A percentile compares a stretch with the other conserved stretches of the same genome.
phyloP scores from a whole-genome alignment of 2,888 invertebrate species.

The Troides helena region DNA sequence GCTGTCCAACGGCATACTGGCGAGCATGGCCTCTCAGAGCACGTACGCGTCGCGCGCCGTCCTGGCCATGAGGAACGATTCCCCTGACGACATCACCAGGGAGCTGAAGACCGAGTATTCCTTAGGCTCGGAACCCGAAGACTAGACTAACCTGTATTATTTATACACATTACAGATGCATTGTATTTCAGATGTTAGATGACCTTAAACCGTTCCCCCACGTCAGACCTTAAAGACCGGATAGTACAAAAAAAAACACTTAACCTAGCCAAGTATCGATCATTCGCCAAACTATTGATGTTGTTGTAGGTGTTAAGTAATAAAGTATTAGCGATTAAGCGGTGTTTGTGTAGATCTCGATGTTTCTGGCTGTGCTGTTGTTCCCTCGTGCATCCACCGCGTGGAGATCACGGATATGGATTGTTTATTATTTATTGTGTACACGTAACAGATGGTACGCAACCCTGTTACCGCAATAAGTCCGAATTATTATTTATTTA shows the following conservation, averaged over 20 bases:
- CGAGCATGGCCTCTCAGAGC: conserved; percentile 68
- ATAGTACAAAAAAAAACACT: conserved; percentile 28
- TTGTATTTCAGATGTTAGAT: conserved; percentile 31
- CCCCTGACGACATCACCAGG: conserved; percentile 64
- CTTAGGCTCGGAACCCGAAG: conserved; percentile 66
- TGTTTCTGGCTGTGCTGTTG: conserved; percentile 67
- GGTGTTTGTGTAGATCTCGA: conserved; percentile 55
- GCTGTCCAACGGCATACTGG: conserved; percentile 69
- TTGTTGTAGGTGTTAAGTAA: conserved; percentile 10
- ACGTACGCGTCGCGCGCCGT: conserved; percentile 54
- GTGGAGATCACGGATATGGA: background rate
- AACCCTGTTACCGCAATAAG: conserved; percentile 3
- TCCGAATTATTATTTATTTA: conserved; percentile 8
- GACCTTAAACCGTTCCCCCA: conserved; percentile 4
- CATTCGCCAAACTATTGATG: conserved; percentile 32
- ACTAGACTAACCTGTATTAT: conserved; percentile 41
- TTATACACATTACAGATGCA: conserved; percentile 11
- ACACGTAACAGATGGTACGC: background rate
- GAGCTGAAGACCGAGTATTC: conserved; percentile 67
- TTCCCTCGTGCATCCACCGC: conserved; percentile 32
- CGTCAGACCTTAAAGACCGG: conserved; percentile 19
- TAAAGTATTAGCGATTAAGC: conserved; percentile 34
- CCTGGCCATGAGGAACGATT: conserved; percentile 58
- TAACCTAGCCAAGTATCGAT: conserved; percentile 47
- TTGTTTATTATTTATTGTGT: background rate